phyloP scores from a whole-genome alignment of 2,888 invertebrate genomes.

The Zygaena filipendulae region DNA sequence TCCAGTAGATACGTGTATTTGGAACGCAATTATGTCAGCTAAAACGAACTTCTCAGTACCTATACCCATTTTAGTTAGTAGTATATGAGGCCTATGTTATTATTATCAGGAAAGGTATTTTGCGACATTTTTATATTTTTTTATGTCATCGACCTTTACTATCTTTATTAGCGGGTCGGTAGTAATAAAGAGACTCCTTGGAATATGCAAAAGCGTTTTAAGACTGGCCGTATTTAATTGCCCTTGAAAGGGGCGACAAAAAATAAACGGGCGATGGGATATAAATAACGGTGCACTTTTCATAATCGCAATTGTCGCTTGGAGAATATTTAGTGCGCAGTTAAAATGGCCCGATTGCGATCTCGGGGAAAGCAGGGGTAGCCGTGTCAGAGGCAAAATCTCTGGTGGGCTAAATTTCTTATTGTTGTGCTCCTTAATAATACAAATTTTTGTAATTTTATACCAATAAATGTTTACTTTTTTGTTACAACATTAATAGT shows the following conservation, averaged over 20 bases:
- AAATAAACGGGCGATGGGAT: constrained; percentile 55
- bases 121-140: too few species aligned
- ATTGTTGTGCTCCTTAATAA: too few species aligned
- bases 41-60: too few species aligned
- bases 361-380: constrained; percentile 27
- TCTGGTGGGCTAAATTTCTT: too few species aligned
- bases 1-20: constrained; percentile 1
- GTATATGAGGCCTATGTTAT: too few species aligned
- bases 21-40: too few species aligned
- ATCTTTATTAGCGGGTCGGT: constrained; percentile 50
- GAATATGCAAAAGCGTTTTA: constrained; percentile 62
- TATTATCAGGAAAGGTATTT: too few species aligned
- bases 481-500: too few species aligned
- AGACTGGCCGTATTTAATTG: constrained; percentile 67
- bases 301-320: constrained; percentile 69
- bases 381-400: too few species aligned
- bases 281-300: constrained; percentile 69
- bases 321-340: constrained; percentile 68
- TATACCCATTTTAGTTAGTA: too few species aligned
- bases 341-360: constrained; percentile 44
- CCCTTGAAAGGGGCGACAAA: constrained; percentile 69
- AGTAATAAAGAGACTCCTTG: constrained; percentile 45
- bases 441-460: too few species aligned
- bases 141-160: constrained; percentile 55
- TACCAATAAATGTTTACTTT: too few species aligned